A percentile compares a stretch with the other conserved stretches of the same genome.
phyloP scores from a whole-genome alignment of 2,797 vertebrate genomes.

The Ptychadena robeensis region DNA sequence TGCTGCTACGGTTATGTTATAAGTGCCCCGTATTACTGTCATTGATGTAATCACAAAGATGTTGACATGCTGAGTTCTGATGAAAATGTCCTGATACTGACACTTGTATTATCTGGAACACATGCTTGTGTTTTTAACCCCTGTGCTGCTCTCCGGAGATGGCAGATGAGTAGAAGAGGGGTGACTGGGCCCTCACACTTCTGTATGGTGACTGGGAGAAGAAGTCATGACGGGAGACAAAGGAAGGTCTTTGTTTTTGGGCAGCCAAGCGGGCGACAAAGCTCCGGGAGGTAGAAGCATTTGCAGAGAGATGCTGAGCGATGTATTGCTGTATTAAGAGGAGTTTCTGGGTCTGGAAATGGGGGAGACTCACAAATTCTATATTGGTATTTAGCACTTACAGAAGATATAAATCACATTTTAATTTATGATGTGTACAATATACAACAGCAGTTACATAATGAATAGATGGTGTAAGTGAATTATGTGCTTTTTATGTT shows the following conservation, averaged over 20 bases:
- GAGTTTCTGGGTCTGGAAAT: background rate
- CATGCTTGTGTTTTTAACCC: background rate
- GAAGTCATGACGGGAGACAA: conserved; percentile 37
- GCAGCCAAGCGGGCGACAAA: conserved; percentile 54
- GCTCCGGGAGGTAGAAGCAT: conserved; percentile 21
- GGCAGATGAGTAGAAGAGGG: background rate
- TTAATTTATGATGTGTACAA: background rate
- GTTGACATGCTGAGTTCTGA: background rate
- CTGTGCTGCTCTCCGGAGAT: background rate
- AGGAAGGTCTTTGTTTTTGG: conserved; percentile 56
- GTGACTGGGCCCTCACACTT: background rate
- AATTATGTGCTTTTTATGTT: no score
- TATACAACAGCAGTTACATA: no score
- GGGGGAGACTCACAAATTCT: background rate
- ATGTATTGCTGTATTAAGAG: background rate
- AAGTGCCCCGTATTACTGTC: background rate
- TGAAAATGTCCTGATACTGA: background rate
- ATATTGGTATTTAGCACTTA: background rate
- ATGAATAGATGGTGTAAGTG: no score
- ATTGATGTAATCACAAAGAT: background rate
- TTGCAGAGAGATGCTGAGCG: conserved; percentile 20
- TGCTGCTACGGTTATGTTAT: background rate
- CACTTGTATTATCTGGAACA: background rate
- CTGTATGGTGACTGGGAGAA: background rate
- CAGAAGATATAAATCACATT: background rate